A percentile compares a stretch with the other conserved stretches of the same genome.
Conservation (phyloP, 2,888 invertebrate species). For the Xanthostigma xanthostigma region DNA sequence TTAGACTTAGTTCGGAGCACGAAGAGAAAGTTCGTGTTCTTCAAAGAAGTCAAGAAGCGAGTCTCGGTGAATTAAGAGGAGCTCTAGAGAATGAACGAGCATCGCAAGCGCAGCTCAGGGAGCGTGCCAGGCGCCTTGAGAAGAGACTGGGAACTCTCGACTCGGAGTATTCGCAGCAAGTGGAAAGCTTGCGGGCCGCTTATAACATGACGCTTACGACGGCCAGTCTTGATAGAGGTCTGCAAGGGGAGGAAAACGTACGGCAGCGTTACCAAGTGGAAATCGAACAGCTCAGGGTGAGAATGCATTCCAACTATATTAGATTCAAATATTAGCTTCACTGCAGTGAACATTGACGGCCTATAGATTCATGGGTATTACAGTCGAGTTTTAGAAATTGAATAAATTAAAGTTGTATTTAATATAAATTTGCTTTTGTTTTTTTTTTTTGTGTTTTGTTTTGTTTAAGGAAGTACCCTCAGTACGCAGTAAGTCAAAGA, state of each 20-base stretch:
- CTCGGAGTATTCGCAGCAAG: constrained; percentile 70
- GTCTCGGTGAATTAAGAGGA: constrained; percentile 20
- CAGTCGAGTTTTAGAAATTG: constrained; percentile 6
- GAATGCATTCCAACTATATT: constrained; percentile 9
- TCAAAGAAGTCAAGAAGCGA: constrained; percentile 25
- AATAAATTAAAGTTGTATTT: constrained; percentile 7
- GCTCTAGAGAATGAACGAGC: constrained; percentile 25
- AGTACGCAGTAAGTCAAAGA: too few relatives aligned
- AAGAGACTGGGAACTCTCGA: constrained; percentile 57
- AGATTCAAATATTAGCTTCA: too few relatives aligned
- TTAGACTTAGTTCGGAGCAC: constrained; percentile 19
- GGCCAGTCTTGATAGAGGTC: constrained; percentile 43
- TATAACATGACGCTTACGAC: constrained; percentile 49
- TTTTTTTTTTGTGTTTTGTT: too few relatives aligned
- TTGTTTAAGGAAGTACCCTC: too few relatives aligned
- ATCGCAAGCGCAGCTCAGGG: constrained; percentile 39
- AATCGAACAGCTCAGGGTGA: constrained; percentile 65
- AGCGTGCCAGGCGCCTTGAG: constrained; percentile 56
- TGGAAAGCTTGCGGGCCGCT: constrained; percentile 62
- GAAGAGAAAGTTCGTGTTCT: constrained; percentile 18
- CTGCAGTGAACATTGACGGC: background rate
- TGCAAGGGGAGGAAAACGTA: constrained; percentile 42
- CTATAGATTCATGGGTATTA: too few relatives aligned
- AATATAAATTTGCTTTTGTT: background rate
- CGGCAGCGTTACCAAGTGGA: constrained; percentile 68